Evolutionary conservation across 2,888 invertebrate genomes (phyloP).

Genomic region (Orchestes rusci): DNA sequence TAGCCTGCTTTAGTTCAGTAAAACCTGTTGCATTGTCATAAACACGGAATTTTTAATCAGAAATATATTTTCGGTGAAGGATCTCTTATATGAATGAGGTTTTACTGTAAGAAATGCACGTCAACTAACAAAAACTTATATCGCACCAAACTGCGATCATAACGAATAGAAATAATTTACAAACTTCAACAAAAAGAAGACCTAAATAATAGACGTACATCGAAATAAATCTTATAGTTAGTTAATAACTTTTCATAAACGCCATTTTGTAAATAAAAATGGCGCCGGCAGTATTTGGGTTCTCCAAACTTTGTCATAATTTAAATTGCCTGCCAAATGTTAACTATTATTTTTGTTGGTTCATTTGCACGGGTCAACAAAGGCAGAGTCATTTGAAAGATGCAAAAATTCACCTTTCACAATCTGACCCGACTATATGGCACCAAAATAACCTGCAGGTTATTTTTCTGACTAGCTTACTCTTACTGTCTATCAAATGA

Average conservation of each 20-base stretch:
- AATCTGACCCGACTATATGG: conserved; percentile 9
- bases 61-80: too few species aligned
- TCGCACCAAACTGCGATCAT: background rate
- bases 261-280: conserved; percentile 23
- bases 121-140: background rate
- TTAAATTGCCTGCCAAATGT: too few species aligned
- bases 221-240: conserved; percentile 13
- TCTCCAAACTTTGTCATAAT: too few species aligned
- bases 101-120: too few species aligned
- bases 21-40: too few species aligned
- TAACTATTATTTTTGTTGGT: too few species aligned
- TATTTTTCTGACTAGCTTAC: conserved; percentile 20
- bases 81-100: too few species aligned
- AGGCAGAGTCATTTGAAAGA: background rate
- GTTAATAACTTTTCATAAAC: conserved; percentile 12
- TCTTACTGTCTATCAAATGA: conserved; percentile 7
- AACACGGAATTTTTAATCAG: too few species aligned
- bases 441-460: conserved; percentile 19
- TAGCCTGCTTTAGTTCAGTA: background rate
- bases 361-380: background rate
- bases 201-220: conserved; percentile 5
- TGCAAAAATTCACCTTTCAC: background rate
- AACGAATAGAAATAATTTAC: conserved; percentile 2
- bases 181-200: conserved; percentile 11
- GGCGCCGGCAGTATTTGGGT: conserved; percentile 24